Conservation (phyloP, 2,888 invertebrate species). For the Electrophaes corylata region DNA sequence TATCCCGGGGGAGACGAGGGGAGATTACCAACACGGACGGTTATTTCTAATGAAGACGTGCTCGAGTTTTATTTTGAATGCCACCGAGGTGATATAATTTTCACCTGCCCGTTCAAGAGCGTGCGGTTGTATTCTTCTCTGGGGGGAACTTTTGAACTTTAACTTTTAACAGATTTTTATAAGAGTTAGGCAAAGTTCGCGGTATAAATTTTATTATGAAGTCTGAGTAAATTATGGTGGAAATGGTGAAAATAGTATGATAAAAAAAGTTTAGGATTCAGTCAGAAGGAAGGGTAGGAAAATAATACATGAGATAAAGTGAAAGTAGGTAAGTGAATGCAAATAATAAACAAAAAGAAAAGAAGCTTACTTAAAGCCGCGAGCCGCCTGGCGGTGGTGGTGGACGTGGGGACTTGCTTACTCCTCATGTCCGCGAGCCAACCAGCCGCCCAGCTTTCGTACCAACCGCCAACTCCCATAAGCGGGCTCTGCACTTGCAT, state of each 20-base stretch:
- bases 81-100: constrained; percentile 65
- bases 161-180: constrained; percentile 7
- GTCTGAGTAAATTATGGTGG: not conserved
- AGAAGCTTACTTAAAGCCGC: constrained; percentile 83
- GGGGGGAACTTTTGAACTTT: constrained; percentile 13
- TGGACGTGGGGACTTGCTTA: constrained; percentile 82
- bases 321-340: constrained; percentile 49
- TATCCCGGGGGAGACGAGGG: constrained; percentile 77
- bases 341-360: constrained; percentile 79
- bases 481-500: constrained; percentile 81
- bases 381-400: constrained; percentile 82
- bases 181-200: constrained; percentile 2
- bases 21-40: constrained; percentile 61
- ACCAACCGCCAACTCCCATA: constrained; percentile 82
- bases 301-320: constrained; percentile 45
- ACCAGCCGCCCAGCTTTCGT: constrained; percentile 79
- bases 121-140: not conserved
- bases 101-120: constrained; percentile 59
- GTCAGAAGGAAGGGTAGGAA: constrained; percentile 40
- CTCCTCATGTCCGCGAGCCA: constrained; percentile 82
- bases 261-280: constrained; percentile 26
- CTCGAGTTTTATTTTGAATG: constrained; percentile 73
- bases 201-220: constrained; percentile 1
- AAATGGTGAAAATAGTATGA: constrained; percentile 5
- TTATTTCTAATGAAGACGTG: constrained; percentile 78